These are phyloP conservation scores for Aulostomus chinensis DNA, from an alignment of 2,797 vertebrate species.

Conservation along the genomic window DNA sequence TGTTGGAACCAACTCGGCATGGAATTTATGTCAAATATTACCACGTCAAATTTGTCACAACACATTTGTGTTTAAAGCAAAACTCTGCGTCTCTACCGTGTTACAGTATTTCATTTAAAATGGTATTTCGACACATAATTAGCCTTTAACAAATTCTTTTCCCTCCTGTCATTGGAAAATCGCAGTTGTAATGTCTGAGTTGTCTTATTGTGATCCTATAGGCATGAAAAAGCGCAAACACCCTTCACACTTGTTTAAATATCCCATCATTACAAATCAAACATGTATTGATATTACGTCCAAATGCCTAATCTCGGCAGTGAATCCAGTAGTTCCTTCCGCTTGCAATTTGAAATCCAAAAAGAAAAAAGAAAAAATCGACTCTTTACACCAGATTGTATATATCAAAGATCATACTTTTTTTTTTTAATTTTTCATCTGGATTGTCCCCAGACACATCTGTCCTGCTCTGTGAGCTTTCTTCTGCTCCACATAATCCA, in stretches of 20 bases:
- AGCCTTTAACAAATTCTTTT: too few species aligned
- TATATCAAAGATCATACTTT: slow-evolving; percentile 24
- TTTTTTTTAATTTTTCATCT: slow-evolving; percentile 32
- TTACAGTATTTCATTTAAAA: too few species aligned
- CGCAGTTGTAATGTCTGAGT: too few species aligned
- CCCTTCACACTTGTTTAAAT: too few species aligned
- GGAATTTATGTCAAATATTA: too few species aligned
- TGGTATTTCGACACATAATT: too few species aligned
- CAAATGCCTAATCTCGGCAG: background rate
- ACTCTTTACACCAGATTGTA: slow-evolving; percentile 15
- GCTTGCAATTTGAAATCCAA: background rate
- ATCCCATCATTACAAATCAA: background rate
- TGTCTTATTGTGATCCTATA: background rate
- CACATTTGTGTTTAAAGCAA: too few species aligned
- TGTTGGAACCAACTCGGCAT: too few species aligned
- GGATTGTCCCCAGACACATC: slow-evolving; percentile 45
- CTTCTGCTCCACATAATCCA: slow-evolving; percentile 69
- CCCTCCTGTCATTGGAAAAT: too few species aligned
- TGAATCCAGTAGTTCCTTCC: background rate
- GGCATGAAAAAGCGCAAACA: background rate
- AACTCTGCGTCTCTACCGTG: too few species aligned
- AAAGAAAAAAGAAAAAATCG: too few species aligned
- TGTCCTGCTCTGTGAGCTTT: slow-evolving; percentile 42
- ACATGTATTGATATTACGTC: background rate
- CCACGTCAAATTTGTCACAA: too few species aligned